Conservation (phyloP, 2,113 vertebrate species). For the Chrysemys picta region DNA sequence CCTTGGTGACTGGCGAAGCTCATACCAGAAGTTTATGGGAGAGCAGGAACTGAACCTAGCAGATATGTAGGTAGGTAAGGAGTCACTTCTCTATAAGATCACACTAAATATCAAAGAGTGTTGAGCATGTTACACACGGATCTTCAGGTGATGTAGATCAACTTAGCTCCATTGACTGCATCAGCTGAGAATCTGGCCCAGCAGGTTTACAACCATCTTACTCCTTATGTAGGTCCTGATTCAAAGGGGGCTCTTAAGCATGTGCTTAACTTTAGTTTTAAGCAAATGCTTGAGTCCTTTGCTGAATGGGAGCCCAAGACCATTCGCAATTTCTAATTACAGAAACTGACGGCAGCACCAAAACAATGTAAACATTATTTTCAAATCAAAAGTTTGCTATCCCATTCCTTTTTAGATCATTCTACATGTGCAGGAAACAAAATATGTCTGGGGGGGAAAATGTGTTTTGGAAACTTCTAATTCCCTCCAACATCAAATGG, state of each 20-base stretch:
- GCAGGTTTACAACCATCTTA: background rate
- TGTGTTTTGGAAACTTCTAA: constrained; percentile 65
- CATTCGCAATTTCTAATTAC: constrained; percentile 35
- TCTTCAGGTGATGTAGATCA: background rate
- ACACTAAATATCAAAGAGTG: background rate
- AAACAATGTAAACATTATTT: constrained; percentile 58
- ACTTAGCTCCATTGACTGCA: background rate
- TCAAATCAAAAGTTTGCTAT: constrained; percentile 51
- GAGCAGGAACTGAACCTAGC: background rate
- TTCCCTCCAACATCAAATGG: constrained; percentile 36
- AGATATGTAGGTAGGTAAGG: background rate
- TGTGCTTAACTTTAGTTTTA: background rate
- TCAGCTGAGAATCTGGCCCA: background rate
- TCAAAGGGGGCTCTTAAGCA: background rate
- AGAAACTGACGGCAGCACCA: constrained; percentile 7
- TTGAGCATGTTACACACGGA: background rate
- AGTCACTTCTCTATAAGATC: background rate
- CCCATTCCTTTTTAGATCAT: constrained; percentile 18
- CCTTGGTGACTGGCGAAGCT: background rate
- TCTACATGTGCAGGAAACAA: constrained; percentile 52
- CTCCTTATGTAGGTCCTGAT: background rate
- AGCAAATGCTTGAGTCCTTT: background rate
- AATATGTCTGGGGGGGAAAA: constrained; percentile 17
- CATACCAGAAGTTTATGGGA: background rate
- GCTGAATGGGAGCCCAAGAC: background rate